These are phyloP conservation scores for Bombus waltoni DNA, from an alignment of 1,140 invertebrate species.

Conservation along the genomic window DNA sequence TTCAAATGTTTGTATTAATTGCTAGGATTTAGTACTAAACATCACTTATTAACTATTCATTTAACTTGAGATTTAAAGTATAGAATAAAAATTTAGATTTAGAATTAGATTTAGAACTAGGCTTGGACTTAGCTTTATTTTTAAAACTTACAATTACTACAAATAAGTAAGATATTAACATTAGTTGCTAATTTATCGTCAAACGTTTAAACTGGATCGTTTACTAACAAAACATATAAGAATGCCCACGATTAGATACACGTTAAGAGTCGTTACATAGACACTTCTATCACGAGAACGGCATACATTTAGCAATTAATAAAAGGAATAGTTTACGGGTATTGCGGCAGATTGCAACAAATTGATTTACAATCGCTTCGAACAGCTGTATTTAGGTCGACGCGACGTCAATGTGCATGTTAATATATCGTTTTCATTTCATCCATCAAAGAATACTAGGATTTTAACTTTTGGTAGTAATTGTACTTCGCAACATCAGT, in stretches of 20 bases:
- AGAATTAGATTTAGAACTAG: too few species aligned
- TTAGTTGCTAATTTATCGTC: too few species aligned
- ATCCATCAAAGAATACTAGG: conserved; percentile 2
- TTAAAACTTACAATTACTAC: not conserved
- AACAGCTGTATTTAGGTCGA: conserved; percentile 67
- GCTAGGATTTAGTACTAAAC: too few species aligned
- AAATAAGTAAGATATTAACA: not conserved
- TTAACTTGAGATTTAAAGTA: too few species aligned
- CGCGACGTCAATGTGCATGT: conserved; percentile 27
- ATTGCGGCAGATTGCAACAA: conserved; percentile 62
- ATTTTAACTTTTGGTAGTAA: conserved; percentile 28
- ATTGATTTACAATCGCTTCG: conserved; percentile 72
- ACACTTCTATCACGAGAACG: conserved; percentile 13
- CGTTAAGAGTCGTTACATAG: not conserved
- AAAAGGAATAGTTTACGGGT: conserved; percentile 32
- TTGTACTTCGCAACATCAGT: not conserved
- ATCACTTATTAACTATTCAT: too few species aligned
- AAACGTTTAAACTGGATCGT: not conserved
- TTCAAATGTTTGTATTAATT: too few species aligned
- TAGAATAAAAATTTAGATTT: too few species aligned
- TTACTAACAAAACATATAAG: not conserved
- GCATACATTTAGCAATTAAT: conserved; percentile 54
- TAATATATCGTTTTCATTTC: not conserved
- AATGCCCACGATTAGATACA: not conserved
- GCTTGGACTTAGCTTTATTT: too few species aligned